Base-by-base conservation (phyloP, 2,797 vertebrate genomes). In the Varecia variegata region DNA sequence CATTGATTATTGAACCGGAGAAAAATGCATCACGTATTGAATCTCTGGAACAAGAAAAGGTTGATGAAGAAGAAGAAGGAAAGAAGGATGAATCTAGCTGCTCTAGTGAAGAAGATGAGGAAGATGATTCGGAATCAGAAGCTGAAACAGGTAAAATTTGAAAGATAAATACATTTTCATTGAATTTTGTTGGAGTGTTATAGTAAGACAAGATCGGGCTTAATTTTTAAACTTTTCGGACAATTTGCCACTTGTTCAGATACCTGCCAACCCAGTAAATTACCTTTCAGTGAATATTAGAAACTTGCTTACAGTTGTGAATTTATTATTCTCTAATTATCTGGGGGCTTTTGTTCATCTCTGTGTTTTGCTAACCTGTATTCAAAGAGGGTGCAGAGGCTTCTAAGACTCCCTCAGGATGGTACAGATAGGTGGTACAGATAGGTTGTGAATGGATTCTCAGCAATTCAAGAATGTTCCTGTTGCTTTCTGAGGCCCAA, bases 61-160 rank as follows among this genome's bases (percentile, higher is more conserved):
- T 98, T 96, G 99, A 99, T 90, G 99, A 99, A 81, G 99, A 99
- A 90, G 99, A 99, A 90, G 99, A 99, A 97, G 99, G 99, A 54
- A 99, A 99, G 98, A 99, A 99, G 98, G 99, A 99, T 95, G 99
- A 99, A 96, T 99, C 99, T 0, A 99, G 99, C 98, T 99, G 99
- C 97, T 99, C 99, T 96, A 99, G 99, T 97, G 99, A 99, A 97
- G 99, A 99, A 94, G 99, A 99, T 43, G 99, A 99, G 8, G 99
- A 99, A 90, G 99, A 99, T 32, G 99, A 99, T 96, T 99, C 99
- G 0, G 99, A 99, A 98, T 99, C 99, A 0, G 99, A 99, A 98
- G 99, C 99, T 71, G 99, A 99, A 99, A 99, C 99, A 97, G 99
- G 99, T 99, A 97, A 0, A 18, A 92, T 45, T 81, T 68, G 21